A percentile compares a stretch with the other conserved stretches of the same genome.
These are phyloP conservation scores for Spilarctia lutea DNA, from an alignment of 2,888 invertebrate species.

Conservation along the genomic window DNA sequence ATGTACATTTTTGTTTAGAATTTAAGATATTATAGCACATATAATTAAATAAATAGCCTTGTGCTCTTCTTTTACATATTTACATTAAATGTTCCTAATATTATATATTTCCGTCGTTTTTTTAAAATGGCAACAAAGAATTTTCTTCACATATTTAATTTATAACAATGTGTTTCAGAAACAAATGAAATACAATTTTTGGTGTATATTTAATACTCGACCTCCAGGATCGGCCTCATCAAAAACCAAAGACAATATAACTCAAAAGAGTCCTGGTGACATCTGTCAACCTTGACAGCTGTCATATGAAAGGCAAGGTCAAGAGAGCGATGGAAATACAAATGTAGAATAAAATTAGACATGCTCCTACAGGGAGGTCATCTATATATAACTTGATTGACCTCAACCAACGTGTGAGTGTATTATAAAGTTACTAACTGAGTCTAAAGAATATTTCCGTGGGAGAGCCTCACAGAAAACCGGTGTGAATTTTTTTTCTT, in stretches of 20 bases:
- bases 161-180: too few relatives aligned
- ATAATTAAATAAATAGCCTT: not conserved
- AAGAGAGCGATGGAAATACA: not conserved
- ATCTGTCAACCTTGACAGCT: conserved; percentile 3
- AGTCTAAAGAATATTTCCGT: too few relatives aligned
- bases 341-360: not conserved
- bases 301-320: not conserved
- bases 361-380: not conserved
- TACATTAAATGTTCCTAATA: not conserved
- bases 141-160: not conserved
- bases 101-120: not conserved
- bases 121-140: not conserved
- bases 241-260: not conserved
- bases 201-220: not conserved
- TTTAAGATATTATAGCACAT: too few relatives aligned
- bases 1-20: too few relatives aligned
- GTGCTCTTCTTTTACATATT: not conserved
- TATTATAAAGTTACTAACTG: not conserved
- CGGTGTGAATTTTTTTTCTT: too few relatives aligned
- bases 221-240: not conserved
- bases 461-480: too few relatives aligned
- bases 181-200: not conserved
- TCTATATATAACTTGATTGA: not conserved
- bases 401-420: not conserved
- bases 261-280: not conserved